Conservation (phyloP, 30 jellyfish, hydroid and myxozoan species). For the Rhopilema esculentum region DNA sequence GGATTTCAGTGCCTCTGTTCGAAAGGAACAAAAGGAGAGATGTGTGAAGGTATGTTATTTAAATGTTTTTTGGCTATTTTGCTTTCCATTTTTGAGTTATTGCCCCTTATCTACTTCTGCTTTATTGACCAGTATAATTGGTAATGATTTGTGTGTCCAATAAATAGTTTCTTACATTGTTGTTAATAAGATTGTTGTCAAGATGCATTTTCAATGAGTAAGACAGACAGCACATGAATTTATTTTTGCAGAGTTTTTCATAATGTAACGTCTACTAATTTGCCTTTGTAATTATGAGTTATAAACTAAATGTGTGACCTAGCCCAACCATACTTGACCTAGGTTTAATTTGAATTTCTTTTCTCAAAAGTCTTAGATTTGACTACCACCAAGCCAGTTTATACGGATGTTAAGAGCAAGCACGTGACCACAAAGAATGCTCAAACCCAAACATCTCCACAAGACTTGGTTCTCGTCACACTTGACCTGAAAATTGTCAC, state of each 20-base stretch:
- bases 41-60: constrained; percentile 88
- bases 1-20: constrained; percentile 77
- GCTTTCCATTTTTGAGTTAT: background rate
- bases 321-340: too few species aligned
- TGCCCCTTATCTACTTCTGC: too few species aligned
- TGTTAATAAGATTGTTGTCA: too few species aligned
- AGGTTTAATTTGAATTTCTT: background rate
- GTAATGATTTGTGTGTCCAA: too few species aligned
- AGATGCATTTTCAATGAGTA: too few species aligned
- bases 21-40: constrained; percentile 66
- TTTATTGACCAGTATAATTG: too few species aligned
- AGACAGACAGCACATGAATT: too few species aligned
- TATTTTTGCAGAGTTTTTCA: too few species aligned
- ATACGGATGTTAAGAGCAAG: constrained; percentile 15
- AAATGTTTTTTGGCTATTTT: background rate
- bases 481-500: constrained; percentile 70
- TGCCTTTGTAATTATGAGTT: too few species aligned
- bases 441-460: constrained; percentile 16
- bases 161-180: too few species aligned
- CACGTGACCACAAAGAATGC: constrained; percentile 15
- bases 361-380: background rate
- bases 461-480: constrained; percentile 27
- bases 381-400: constrained; percentile 20
- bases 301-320: too few species aligned
- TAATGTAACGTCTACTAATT: too few species aligned